Percentiles rank a stretch among this genome's conserved stretches.
Evolutionary conservation across 2,113 vertebrate species (phyloP).

Genomic region (Daphoenositta chrysoptera): DNA sequence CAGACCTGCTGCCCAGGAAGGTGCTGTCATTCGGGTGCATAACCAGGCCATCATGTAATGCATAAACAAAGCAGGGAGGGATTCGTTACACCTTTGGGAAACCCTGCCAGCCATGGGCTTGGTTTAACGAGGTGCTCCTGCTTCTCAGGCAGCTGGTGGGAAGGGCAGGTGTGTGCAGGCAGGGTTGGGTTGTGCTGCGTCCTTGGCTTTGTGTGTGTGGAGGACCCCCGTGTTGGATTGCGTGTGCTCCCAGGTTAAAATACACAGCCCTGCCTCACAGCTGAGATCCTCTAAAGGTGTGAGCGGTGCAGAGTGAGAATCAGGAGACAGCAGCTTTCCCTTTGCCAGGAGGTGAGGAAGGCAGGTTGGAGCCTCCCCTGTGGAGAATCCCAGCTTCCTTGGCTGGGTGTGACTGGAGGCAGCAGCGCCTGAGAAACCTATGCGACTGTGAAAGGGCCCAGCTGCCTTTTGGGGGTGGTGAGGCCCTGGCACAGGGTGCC

Average conservation of each 20-base stretch:
- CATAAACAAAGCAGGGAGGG: slow-evolving; percentile 51
- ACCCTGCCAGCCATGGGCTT: slow-evolving; percentile 2
- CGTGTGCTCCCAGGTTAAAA: accelerated
- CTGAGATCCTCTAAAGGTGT: neutral
- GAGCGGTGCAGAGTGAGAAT: neutral
- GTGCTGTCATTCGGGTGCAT: neutral
- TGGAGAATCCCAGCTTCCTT: neutral
- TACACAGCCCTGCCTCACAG: accelerated
- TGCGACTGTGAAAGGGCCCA: neutral
- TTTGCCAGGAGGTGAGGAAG: neutral
- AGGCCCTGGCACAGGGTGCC: neutral
- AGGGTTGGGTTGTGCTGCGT: accelerated
- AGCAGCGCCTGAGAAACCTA: neutral
- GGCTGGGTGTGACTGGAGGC: neutral
- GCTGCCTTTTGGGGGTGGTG: neutral
- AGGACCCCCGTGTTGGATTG: accelerated
- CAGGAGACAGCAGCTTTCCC: neutral
- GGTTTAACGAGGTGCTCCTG: neutral
- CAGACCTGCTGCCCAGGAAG: neutral
- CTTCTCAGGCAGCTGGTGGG: neutral
- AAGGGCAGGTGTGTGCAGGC: neutral
- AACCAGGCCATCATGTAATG: neutral
- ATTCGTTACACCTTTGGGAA: neutral
- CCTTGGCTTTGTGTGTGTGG: neutral
- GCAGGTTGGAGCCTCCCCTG: neutral